Conservation (phyloP, 1,140 invertebrate genomes). For the Gerris buenoi region DNA sequence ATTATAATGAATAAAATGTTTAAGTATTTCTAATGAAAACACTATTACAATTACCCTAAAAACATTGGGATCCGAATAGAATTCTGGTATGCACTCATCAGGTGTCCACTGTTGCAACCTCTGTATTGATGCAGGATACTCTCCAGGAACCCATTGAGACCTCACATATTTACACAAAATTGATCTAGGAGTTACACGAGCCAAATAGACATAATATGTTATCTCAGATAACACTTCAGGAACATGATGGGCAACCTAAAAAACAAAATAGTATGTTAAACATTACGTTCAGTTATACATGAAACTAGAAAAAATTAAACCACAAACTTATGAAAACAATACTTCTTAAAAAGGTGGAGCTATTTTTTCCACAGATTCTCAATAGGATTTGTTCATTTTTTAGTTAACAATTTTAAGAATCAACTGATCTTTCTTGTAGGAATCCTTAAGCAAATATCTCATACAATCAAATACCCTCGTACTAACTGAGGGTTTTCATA, state of each 20-base stretch:
- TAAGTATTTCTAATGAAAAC: neutral
- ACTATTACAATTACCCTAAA: constrained; percentile 45
- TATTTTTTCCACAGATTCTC: too few relatives aligned
- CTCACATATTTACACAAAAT: constrained; percentile 83
- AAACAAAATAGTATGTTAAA: too few relatives aligned
- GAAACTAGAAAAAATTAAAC: too few relatives aligned
- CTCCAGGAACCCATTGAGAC: constrained; percentile 83
- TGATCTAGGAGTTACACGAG: constrained; percentile 58
- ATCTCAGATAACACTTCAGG: constrained; percentile 92
- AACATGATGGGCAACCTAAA: constrained; percentile 74
- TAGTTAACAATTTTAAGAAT: too few relatives aligned
- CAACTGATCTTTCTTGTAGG: too few relatives aligned
- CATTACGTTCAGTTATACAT: too few relatives aligned
- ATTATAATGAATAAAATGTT: neutral
- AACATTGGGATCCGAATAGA: constrained; percentile 77
- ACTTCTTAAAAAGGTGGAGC: too few relatives aligned
- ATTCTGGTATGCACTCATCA: constrained; percentile 94
- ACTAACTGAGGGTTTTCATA: too few relatives aligned
- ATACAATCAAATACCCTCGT: too few relatives aligned
- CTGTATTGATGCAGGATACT: constrained; percentile 86
- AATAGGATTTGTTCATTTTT: too few relatives aligned
- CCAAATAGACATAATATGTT: constrained; percentile 93
- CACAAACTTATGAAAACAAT: too few relatives aligned
- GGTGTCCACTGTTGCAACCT: constrained; percentile 89
- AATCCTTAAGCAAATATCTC: too few relatives aligned